Base-by-base conservation (phyloP, 1,140 invertebrate genomes). In the Conopomorpha cramerella region DNA sequence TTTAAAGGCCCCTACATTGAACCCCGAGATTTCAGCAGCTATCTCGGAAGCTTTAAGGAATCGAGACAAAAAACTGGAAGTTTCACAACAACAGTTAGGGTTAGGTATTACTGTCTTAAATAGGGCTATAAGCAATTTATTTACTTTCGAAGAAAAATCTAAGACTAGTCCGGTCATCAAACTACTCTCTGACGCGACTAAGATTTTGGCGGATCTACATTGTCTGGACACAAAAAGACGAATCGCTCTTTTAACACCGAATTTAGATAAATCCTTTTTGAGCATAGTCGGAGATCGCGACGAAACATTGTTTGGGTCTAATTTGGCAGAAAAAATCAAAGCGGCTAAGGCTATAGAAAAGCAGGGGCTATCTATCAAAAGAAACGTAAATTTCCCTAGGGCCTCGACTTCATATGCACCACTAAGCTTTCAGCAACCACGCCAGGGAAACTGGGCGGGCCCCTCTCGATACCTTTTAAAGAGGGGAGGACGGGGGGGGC, bases 371-470 rank as follows among this genome's bases (percentile, higher is more conserved):
- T 11, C 30, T 23, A 37, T 37, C 13, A 36, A 36, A 19, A 23
- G 19, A 23, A 23, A 23, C 19, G 4, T 23, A 23, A 4, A 23
- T 10, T 10, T 23, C 4, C 19, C 10, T 6, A 23, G 19, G 4
- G 4, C 19, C 19, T 23, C 4, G 4, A 23, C 36, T 8, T 13
- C 16, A 8, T 6, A 6, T 10, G 4, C 19, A 10, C 4, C 19
- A 4, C 4, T 10, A 23, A 6, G 4, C 4, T 6, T 6, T 10
- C 19, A 10, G 4, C 19, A 4, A 10, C 36, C 29, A 13, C 14
- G 11, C n/a, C 36, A 30, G 36, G 36, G 36, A 38, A 38, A 38
- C 29, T 38, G 36, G 36, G 15, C 30, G 2, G 30, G 13, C 13
- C 29, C 36, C n/a, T 30, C 36, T 38, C 36, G 36, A 13, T 38